These are phyloP conservation scores for Sebastes fasciatus DNA, from an alignment of 2,113 vertebrate genomes.

Conservation along the genomic window DNA sequence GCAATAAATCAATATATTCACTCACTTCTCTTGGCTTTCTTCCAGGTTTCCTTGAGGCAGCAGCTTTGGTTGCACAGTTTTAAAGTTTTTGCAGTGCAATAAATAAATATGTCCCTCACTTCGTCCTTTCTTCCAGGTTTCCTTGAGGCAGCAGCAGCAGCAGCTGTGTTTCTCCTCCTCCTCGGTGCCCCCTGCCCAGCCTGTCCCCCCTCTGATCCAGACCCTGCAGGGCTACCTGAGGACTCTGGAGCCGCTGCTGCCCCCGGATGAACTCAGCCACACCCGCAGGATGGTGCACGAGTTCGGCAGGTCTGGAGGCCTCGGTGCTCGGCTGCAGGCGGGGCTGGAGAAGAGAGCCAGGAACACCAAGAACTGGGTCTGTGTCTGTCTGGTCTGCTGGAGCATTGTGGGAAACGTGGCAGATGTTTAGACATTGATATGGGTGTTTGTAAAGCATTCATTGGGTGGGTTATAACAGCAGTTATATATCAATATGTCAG, in stretches of 20 bases:
- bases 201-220: constrained; percentile 83
- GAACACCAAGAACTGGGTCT: constrained; percentile 86
- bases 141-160: constrained; percentile 65
- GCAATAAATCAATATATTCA: background rate
- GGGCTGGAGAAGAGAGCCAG: constrained; percentile 82
- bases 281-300: constrained; percentile 82
- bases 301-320: constrained; percentile 77
- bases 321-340: constrained; percentile 82
- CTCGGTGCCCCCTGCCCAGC: constrained; percentile 78
- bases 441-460: background rate
- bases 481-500: background rate
- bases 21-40: background rate
- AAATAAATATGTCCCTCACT: background rate
- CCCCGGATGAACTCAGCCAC: constrained; percentile 84
- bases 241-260: constrained; percentile 86
- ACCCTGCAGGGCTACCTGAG: constrained; percentile 85
- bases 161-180: constrained; percentile 68
- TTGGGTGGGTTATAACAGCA: background rate
- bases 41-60: constrained; percentile 66
- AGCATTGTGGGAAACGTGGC: constrained; percentile 11
- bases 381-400: constrained; percentile 17
- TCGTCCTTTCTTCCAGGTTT: constrained; percentile 50
- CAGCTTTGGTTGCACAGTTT: too few species aligned
- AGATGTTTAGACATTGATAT: background rate
- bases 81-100: too few species aligned